Evolutionary conservation across 1,140 invertebrate genomes (phyloP).

Genomic region (Caenorhabditis brenneri): DNA sequence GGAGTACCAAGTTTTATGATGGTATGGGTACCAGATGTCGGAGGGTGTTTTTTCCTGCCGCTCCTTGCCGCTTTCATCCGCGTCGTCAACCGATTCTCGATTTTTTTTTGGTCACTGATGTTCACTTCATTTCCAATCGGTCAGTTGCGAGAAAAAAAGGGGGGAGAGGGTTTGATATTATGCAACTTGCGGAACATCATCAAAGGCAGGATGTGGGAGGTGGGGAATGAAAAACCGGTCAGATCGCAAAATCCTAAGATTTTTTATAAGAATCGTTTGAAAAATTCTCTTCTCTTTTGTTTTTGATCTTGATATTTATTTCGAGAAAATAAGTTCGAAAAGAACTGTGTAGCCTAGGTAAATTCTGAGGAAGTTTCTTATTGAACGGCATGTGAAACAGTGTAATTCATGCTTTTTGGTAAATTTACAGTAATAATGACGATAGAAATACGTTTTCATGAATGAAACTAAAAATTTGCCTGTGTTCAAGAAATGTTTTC

Average conservation of each 20-base stretch:
- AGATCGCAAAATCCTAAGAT: background rate
- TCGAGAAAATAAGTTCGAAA: background rate
- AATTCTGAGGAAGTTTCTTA: too few relatives aligned
- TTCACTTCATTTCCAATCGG: constrained; percentile 4
- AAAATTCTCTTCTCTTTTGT: background rate
- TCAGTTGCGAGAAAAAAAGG: constrained; percentile 12
- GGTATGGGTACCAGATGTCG: constrained; percentile 8
- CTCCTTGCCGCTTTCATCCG: background rate
- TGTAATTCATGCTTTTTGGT: too few relatives aligned
- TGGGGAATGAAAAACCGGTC: constrained; percentile 13
- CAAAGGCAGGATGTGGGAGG: background rate
- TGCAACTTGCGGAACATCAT: constrained; percentile 38
- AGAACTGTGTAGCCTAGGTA: background rate
- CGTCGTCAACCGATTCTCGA: background rate
- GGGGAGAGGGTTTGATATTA: background rate
- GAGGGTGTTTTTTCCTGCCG: background rate
- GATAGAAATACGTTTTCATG: too few relatives aligned
- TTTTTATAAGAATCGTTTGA: background rate
- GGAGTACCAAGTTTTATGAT: constrained; percentile 8
- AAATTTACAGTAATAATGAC: too few relatives aligned
- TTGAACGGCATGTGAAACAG: too few relatives aligned
- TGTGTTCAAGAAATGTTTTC: too few relatives aligned
- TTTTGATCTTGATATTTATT: background rate
- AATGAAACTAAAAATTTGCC: too few relatives aligned
- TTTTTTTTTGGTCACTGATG: constrained; percentile 23